Conservation (phyloP, 92 coral and sea anemone species). For the Epizoanthus stellaris region DNA sequence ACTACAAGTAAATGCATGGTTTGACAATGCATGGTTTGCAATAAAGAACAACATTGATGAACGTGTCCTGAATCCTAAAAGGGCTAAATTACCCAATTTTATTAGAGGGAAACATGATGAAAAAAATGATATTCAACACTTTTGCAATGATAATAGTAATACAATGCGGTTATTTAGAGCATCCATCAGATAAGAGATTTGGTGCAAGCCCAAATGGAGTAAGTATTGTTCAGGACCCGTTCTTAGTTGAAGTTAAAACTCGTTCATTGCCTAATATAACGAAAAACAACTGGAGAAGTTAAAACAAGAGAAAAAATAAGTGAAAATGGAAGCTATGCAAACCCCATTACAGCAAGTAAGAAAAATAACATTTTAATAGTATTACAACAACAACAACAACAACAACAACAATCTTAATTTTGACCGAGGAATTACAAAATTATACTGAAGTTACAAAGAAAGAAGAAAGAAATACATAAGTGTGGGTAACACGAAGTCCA, state of each 20-base stretch:
- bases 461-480: too few relatives aligned
- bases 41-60: slow-evolving; percentile 48
- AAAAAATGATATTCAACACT: slow-evolving; percentile 32
- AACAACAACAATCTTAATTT: too few relatives aligned
- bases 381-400: too few relatives aligned
- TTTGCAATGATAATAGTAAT: slow-evolving; percentile 37
- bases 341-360: slow-evolving; percentile 49
- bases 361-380: too few relatives aligned
- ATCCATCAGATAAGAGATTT: slow-evolving; percentile 42
- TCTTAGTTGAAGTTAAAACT: slow-evolving; percentile 34
- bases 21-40: slow-evolving; percentile 71
- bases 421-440: too few relatives aligned
- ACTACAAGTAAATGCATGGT: slow-evolving; percentile 62
- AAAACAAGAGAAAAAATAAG: slow-evolving; percentile 40
- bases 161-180: slow-evolving; percentile 52
- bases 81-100: slow-evolving; percentile 42
- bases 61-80: slow-evolving; percentile 33
- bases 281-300: slow-evolving; percentile 44
- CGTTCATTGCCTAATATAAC: slow-evolving; percentile 36
- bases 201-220: slow-evolving; percentile 61
- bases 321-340: slow-evolving; percentile 49
- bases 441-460: too few relatives aligned
- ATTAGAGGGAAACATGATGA: slow-evolving; percentile 51
- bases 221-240: slow-evolving; percentile 38
- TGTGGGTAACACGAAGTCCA: too few relatives aligned